Evolutionary conservation across 2,888 invertebrate species (phyloP).

Genomic region (Megaustenia siamemsis): DNA sequence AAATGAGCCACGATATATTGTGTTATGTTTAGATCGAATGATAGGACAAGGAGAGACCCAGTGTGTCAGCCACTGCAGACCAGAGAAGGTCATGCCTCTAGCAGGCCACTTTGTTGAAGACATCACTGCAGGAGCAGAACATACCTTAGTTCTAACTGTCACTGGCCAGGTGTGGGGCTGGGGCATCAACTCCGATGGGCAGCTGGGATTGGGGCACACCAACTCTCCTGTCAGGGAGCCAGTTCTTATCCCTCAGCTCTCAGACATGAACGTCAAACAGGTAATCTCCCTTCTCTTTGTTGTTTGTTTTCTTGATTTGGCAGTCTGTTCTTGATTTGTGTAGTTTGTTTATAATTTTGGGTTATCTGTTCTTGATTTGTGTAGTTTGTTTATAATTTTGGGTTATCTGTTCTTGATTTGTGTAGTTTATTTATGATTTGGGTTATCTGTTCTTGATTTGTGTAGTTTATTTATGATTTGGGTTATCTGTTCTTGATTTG

Average conservation of each 20-base stretch:
- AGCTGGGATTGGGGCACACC: constrained; percentile 84
- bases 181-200: constrained; percentile 85
- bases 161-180: constrained; percentile 84
- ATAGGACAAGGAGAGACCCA: constrained; percentile 83
- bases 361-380: no score
- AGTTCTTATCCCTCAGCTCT: constrained; percentile 82
- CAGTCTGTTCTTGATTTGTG: no score
- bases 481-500: no score
- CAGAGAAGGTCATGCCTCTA: constrained; percentile 82
- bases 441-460: no score
- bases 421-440: no score
- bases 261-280: constrained; percentile 83
- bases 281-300: constrained; percentile 69
- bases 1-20: neutral
- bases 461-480: no score
- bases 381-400: no score
- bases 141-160: constrained; percentile 83
- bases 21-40: constrained; percentile 81
- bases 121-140: constrained; percentile 84
- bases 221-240: constrained; percentile 83
- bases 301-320: neutral
- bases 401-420: no score
- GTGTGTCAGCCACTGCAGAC: constrained; percentile 81
- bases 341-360: no score
- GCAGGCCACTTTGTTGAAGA: constrained; percentile 82